Evolutionary conservation across 2,888 invertebrate genomes (phyloP).

Genomic region (Pollenia amentaria): DNA sequence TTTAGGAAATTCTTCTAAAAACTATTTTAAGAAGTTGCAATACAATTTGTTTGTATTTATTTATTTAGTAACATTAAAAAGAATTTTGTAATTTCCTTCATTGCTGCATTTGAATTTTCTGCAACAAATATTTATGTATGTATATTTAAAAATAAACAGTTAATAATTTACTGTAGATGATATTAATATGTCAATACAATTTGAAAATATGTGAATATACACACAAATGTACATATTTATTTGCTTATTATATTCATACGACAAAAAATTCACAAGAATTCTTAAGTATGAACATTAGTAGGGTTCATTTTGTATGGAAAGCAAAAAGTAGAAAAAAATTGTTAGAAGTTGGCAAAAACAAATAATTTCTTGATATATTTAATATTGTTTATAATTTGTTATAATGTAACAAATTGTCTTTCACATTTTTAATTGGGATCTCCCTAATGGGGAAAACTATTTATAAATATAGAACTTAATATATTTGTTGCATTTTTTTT

Average conservation of each 20-base stretch:
- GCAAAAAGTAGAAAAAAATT: no score
- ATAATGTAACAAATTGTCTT: no score
- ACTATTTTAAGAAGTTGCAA: no score
- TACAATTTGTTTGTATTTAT: not conserved
- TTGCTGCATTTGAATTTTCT: not conserved
- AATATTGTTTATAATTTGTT: no score
- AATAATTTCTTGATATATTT: no score
- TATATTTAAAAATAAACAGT: slow-evolving; percentile 34
- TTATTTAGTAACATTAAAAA: not conserved
- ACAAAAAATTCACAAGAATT: not conserved
- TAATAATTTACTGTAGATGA: slow-evolving; percentile 38
- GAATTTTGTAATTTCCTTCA: not conserved
- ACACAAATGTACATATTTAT: not conserved
- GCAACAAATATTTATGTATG: slow-evolving; percentile 23
- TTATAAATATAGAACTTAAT: no score
- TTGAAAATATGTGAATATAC: slow-evolving; percentile 12
- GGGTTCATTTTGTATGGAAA: not conserved
- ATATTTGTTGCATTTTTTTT: not conserved
- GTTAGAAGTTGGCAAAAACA: no score
- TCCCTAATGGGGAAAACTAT: not conserved
- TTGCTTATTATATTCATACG: not conserved
- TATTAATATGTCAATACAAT: slow-evolving; percentile 57
- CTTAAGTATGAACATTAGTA: not conserved
- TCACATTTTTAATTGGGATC: not conserved
- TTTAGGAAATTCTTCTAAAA: no score